Evolutionary conservation across 2,888 invertebrate species (phyloP).

Genomic region (Coecobrya sp.): DNA sequence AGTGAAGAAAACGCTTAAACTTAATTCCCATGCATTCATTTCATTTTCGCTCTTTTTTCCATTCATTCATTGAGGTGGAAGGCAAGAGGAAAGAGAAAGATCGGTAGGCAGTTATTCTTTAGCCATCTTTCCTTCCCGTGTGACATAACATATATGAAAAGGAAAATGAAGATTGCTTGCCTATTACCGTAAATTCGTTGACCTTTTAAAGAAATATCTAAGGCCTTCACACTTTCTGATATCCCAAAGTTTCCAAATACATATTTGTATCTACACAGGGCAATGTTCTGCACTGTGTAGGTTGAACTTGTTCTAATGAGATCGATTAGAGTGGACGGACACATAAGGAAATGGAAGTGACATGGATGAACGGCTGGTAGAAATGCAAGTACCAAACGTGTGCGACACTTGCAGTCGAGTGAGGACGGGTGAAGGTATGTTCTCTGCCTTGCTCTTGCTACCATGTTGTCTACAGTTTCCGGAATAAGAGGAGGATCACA

Average conservation of each 20-base stretch:
- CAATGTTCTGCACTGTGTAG: neutral
- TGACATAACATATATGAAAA: constrained; percentile 33
- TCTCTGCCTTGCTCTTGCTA: neutral
- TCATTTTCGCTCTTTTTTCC: constrained; percentile 42
- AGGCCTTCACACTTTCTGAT: no score
- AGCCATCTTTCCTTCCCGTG: no score
- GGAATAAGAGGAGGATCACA: constrained; percentile 44
- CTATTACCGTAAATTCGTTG: constrained; percentile 5
- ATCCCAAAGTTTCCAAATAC: neutral
- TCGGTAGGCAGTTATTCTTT: neutral
- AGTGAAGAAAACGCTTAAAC: constrained; percentile 68
- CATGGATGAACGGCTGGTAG: neutral
- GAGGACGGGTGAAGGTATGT: no score
- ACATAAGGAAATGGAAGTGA: neutral
- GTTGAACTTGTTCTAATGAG: constrained; percentile 18
- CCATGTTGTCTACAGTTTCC: neutral
- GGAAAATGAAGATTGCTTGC: constrained; percentile 36
- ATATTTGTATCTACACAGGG: neutral
- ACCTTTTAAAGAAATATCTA: neutral
- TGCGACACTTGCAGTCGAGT: no score
- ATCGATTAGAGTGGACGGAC: constrained; percentile 60
- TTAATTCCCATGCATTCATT: constrained; percentile 69
- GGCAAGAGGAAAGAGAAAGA: constrained; percentile 5
- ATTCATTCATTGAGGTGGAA: constrained; percentile 56
- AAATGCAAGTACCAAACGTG: no score